These are phyloP conservation scores for Ditylenchus dipsaci DNA, from an alignment of 1,140 invertebrate species.

Conservation along the genomic window DNA sequence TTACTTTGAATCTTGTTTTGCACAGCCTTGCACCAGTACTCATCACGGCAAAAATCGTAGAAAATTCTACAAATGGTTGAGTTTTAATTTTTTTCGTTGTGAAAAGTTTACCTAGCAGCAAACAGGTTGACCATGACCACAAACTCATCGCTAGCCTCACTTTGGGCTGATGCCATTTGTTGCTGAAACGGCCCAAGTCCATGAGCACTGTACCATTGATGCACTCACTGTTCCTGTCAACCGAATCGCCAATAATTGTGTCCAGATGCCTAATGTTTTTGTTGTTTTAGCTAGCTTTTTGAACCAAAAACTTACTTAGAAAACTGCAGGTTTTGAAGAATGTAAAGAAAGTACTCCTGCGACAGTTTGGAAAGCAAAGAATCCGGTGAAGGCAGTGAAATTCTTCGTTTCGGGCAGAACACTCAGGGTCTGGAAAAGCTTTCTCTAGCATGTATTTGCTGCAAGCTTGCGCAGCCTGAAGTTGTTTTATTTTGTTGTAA, in stretches of 20 bases:
- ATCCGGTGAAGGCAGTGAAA: neutral
- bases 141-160: constrained; percentile 31
- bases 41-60: constrained; percentile 72
- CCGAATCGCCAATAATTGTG: constrained; percentile 13
- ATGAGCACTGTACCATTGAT: constrained; percentile 35
- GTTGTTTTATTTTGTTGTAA: too few species aligned
- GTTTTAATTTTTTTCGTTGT: too few species aligned
- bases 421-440: constrained; percentile 2
- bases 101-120: constrained; percentile 19
- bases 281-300: neutral
- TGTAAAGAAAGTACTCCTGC: constrained; percentile 27
- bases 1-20: constrained; percentile 77
- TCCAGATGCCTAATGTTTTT: constrained; percentile 23
- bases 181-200: constrained; percentile 36
- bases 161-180: constrained; percentile 32
- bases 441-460: constrained; percentile 11
- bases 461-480: constrained; percentile 42
- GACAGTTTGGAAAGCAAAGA: constrained; percentile 17
- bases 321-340: constrained; percentile 42
- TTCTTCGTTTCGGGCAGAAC: neutral
- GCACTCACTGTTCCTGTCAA: neutral
- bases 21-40: constrained; percentile 64
- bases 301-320: constrained; percentile 28
- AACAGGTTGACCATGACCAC: constrained; percentile 45
- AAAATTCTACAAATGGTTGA: too few species aligned